Base-by-base conservation (phyloP, 1,140 invertebrate genomes). In the Drosophila biarmipes region DNA sequence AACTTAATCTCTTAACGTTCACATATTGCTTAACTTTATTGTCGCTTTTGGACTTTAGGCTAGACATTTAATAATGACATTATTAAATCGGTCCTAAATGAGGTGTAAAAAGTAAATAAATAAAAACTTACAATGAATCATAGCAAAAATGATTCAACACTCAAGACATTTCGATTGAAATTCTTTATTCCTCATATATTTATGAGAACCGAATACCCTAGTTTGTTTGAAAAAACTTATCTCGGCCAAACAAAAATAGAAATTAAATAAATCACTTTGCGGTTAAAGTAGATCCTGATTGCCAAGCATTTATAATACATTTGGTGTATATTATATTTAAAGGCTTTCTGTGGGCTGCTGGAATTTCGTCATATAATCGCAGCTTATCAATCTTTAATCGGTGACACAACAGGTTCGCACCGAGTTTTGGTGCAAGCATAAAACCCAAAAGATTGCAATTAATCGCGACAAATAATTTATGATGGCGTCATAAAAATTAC, bases 401-500 rank as follows among this genome's bases (percentile, higher is more conserved):
- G 8, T 58, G 45, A 52, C 43, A 59, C 29, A 45, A 54, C 15
- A 57, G 42, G 6, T 4, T 17, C 8, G 6, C 27, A 7, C 14
- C 31, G 43, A 35, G 49, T 43, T 62, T 49, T 56, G 29, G 31
- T 15, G n/a, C 14, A 19, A 37, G 34, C 31, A 68, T 29, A 42
- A 48, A 43, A 11, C 5, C 14, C 17, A 54, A 27, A 24, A 67
- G 66, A 54, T 69, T 69, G 48, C 29, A 14, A 17, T 29, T 57
- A 43, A 51, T 19, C 31, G 53, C 53, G 11, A 35, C 37, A 17
- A 48, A 52, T 10, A 55, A 49, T 67, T 75, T 75, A 75, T 75
- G 51, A 48, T 34, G 24, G 11, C 12, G 15, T 54, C 61, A 75
- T 75, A 75, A 75, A 75, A 75, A 75, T 66, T 75, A 46, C 48